Conservation (phyloP, 2,113 vertebrate genomes). For the Campylomormyrus tamandua region DNA sequence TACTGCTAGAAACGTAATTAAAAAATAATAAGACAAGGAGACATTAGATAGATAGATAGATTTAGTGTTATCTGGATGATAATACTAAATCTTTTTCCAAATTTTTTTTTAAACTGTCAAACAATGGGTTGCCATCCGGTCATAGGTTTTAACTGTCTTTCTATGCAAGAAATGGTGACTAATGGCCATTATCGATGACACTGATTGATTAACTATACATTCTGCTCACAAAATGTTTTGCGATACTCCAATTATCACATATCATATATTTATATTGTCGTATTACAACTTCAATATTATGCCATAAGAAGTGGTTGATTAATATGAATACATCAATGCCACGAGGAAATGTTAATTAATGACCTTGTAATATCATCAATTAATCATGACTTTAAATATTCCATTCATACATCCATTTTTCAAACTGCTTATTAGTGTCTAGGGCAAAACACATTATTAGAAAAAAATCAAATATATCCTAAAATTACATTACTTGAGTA, state of each 20-base stretch:
- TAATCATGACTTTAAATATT: background rate
- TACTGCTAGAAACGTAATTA: background rate
- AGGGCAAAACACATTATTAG: background rate
- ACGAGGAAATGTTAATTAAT: background rate
- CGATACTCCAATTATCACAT: background rate
- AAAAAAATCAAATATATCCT: background rate
- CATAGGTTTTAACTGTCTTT: background rate
- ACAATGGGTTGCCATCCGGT: background rate
- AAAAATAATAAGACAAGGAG: background rate
- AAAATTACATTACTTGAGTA: background rate
- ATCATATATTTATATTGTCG: background rate
- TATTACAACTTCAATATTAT: background rate
- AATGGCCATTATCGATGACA: background rate
- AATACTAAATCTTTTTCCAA: background rate
- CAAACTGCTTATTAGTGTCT: background rate
- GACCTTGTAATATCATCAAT: background rate
- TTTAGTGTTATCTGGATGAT: background rate
- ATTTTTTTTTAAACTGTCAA: background rate
- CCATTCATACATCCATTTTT: background rate
- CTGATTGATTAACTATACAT: background rate
- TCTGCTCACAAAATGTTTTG: background rate
- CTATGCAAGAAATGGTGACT: background rate
- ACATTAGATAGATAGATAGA: background rate
- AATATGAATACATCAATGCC: background rate
- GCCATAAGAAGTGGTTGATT: background rate